Conservation (phyloP, 2,888 invertebrate species). For the Dasypogon diadema region DNA sequence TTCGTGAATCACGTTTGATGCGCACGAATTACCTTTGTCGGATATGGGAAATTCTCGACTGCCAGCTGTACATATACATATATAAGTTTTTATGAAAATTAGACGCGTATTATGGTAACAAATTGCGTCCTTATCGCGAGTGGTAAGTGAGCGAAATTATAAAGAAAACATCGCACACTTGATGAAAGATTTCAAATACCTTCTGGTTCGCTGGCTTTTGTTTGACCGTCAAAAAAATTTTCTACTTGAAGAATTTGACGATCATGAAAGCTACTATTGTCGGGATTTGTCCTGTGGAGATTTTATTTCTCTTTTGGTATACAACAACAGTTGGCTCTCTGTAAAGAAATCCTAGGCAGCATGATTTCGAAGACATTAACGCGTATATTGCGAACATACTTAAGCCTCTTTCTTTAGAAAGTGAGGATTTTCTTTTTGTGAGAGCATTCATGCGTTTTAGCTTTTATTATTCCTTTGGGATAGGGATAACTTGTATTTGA, state of each 20-base stretch:
- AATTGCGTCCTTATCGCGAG: slow-evolving; percentile 1
- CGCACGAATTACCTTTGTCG: slow-evolving; percentile 67
- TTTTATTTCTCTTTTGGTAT: slow-evolving; percentile 10
- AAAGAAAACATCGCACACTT: background rate
- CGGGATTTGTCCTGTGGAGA: background rate
- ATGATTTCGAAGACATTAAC: background rate
- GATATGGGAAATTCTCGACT: slow-evolving; percentile 62
- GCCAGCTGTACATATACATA: slow-evolving; percentile 18
- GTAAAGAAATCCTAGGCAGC: background rate
- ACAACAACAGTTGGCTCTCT: too few relatives aligned
- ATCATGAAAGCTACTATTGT: slow-evolving; percentile 16
- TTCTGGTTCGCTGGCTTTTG: slow-evolving; percentile 19
- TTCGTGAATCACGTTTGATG: slow-evolving; percentile 66
- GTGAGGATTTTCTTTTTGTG: too few relatives aligned
- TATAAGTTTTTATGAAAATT: slow-evolving; percentile 54
- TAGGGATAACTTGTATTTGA: too few relatives aligned
- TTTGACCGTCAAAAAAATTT: slow-evolving; percentile 49
- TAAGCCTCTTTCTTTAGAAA: too few relatives aligned
- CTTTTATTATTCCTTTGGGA: too few relatives aligned
- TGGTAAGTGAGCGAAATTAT: background rate
- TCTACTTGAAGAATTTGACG: slow-evolving; percentile 38
- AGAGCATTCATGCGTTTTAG: too few relatives aligned
- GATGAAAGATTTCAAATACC: slow-evolving; percentile 2
- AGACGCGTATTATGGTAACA: slow-evolving; percentile 54
- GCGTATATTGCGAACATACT: too few relatives aligned